Evolutionary conservation across 2,113 vertebrate species (phyloP), one percentile per base, ranked within the genome.

Genomic region (Ameiurus melas): DNA sequence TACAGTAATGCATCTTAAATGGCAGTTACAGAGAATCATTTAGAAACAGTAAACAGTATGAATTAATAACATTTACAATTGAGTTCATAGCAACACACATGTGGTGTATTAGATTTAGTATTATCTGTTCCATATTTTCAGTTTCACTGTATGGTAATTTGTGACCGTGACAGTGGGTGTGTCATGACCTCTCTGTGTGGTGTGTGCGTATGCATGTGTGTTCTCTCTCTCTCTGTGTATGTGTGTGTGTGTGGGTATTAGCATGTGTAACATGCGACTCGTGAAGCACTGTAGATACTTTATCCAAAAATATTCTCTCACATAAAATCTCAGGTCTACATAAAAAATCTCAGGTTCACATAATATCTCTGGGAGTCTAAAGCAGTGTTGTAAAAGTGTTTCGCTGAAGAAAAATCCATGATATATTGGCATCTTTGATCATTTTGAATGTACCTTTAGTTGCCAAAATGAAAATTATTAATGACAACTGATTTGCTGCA

Each of bases 361-460:
- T 43, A 43, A 43, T 4, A 43, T 43, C 83, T 53, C 25, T 53
- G 17, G 47, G 27, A 12, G 39, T 12, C 27, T 53, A 51, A 39
- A 51, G 55, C 47, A 86, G 20, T 79, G 25, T 78, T 27, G 10
- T 47, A 51, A 60, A 77, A 19, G 55, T 47, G 33, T 36, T 71
- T 39, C 19, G 47, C 71, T 78, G 71, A 51, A 36, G 85, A 84
- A 87, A 30, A 78, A 78, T 22, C 25, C 75, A 53, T 51, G 43
- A 53, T 27, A 51, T 4, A 78, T 78, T 25, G 1, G 1, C 1
- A 0, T 51, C 75, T 14, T 78, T 75, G 36, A 36, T 68, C 12
- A 30, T 30, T 68, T 68, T 71, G 70, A 9, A 73, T 73, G 25
- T n/a, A n/a, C 47, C 43, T 53, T 3, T 53, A n/a, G 12, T 53